These are phyloP conservation scores for Pseudomugil tenellus DNA, from an alignment of 2,797 vertebrate genomes.

Conservation along the genomic window DNA sequence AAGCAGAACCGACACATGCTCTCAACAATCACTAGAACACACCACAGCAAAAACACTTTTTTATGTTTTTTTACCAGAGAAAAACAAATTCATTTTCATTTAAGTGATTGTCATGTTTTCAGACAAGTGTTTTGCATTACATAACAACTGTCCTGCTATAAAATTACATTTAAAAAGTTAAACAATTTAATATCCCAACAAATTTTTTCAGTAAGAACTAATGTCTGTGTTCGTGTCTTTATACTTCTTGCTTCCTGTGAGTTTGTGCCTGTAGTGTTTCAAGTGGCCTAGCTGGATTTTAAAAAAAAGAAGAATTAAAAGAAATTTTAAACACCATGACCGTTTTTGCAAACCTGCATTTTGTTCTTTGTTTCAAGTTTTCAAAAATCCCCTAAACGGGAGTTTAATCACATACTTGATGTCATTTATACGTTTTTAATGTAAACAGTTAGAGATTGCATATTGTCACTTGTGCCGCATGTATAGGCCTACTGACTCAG, in stretches of 20 bases:
- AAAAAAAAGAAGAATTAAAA: too few species aligned
- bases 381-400: background rate
- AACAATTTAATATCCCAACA: constrained; percentile 21
- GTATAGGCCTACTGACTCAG: background rate
- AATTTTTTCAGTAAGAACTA: constrained; percentile 1
- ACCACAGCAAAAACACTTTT: background rate
- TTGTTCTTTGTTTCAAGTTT: background rate
- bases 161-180: constrained; percentile 17
- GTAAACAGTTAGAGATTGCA: too few species aligned
- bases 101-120: constrained; percentile 21
- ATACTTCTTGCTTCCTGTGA: constrained; percentile 4
- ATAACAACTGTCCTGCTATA: constrained; percentile 4
- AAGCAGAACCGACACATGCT: background rate
- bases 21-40: background rate
- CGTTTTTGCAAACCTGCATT: background rate
- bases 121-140: background rate
- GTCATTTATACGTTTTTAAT: background rate
- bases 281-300: constrained; percentile 3
- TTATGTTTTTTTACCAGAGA: background rate
- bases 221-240: constrained; percentile 11
- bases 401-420: too few species aligned
- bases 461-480: background rate
- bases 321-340: background rate
- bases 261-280: constrained; percentile 2
- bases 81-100: constrained; percentile 8